Base-by-base conservation (phyloP, 2,888 invertebrate genomes). In the Philhelius pedissequus region DNA sequence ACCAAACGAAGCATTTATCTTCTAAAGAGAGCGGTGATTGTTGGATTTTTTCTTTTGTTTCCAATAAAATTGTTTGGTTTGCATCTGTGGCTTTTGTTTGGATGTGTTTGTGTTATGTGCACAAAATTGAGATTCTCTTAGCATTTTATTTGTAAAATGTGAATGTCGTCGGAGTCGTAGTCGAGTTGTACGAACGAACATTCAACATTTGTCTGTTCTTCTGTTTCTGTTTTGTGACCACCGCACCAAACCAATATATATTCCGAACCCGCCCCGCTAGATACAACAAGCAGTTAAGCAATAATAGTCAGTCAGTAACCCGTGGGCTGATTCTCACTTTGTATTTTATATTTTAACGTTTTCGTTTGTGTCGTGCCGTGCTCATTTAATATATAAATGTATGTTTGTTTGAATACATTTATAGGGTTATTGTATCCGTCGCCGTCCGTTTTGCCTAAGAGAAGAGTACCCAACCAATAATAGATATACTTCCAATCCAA, bases 121-220 rank as follows among this genome's bases (percentile, higher is more conserved):
- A 71, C 74, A 27, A 54, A 27, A 30, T 58, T 15, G 35, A 13
- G 50, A 74, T 82, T 74, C 74, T 78, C 78, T 48, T 74, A 66
- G 74, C 70, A 79, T 83, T 83, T 78, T 74, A 83, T 83, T 83
- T 84, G 71, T 84, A 32, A 64, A 64, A 78, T 84, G 71, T 84
- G 22, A 64, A 64, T 62, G 70, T 60, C 69, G 70, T 52, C 48
- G 48, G 13, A 20, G 60, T 73, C 60, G 58, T 25, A 25, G 20
- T 60, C 11, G 60, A n/a, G n/a, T n/a, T n/a, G n/a, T n/a, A n/a
- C n/a, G n/a, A n/a, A n/a, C n/a, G n/a, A n/a, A n/a, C n/a, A n/a
- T n/a, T n/a, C n/a, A n/a, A n/a, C n/a, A n/a, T n/a, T n/a, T n/a
- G n/a, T n/a, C n/a, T n/a, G n/a, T n/a, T n/a, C n/a, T n/a, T n/a